These are phyloP conservation scores for Hipposideros larvatus DNA, from an alignment of 2,797 vertebrate species.

Conservation along the genomic window DNA sequence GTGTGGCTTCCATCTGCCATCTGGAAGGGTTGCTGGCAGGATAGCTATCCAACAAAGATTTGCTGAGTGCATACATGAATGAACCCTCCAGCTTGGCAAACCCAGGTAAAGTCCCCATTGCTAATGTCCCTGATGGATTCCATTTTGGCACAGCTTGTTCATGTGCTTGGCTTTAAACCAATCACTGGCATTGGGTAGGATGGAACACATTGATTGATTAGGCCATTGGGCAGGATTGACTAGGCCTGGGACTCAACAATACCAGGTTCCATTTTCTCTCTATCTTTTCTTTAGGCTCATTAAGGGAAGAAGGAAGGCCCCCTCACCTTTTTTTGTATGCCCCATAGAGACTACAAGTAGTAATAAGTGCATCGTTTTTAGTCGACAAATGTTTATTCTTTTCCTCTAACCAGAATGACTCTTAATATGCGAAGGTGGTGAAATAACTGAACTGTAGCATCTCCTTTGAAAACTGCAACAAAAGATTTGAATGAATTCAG, in stretches of 20 bases:
- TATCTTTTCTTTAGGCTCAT: neutral
- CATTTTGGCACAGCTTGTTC: neutral
- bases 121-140: neutral
- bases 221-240: neutral
- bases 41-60: neutral
- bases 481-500: neutral
- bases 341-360: neutral
- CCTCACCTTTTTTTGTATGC: neutral
- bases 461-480: conserved; percentile 24
- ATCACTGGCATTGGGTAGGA: neutral
- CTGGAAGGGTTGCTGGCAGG: neutral
- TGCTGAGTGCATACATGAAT: neutral
- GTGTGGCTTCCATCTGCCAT: neutral
- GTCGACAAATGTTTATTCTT: neutral
- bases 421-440: neutral
- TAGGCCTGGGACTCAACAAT: neutral
- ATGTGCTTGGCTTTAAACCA: neutral
- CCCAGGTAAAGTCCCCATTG: neutral
- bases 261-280: neutral
- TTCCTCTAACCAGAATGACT: neutral
- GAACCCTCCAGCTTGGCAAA: neutral
- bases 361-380: neutral
- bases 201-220: neutral
- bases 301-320: neutral
- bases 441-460: neutral